Conservation (phyloP, 1,140 invertebrate species). For the Pogonognathellus flavescens region DNA sequence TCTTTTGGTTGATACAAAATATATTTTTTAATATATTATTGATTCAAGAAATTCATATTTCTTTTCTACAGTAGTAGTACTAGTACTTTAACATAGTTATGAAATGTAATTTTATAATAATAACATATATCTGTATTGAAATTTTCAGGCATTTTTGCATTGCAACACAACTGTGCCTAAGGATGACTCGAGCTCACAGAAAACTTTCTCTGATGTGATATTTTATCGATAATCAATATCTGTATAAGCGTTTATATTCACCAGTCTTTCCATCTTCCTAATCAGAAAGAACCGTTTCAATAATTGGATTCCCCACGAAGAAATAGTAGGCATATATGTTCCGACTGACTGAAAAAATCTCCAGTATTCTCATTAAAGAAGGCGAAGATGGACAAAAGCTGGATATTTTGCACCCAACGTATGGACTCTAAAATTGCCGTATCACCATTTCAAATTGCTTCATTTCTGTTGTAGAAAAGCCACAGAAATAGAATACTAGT, state of each 20-base stretch:
- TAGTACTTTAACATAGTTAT: too few relatives aligned
- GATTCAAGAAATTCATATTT: too few relatives aligned
- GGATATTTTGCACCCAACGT: conserved; percentile 3
- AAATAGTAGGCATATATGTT: conserved; percentile 19
- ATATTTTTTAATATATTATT: too few relatives aligned
- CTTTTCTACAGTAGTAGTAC: too few relatives aligned
- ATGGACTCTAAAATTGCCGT: background rate
- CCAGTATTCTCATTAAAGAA: background rate
- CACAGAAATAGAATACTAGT: too few relatives aligned
- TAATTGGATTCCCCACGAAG: conserved; percentile 20
- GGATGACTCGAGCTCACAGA: conserved; percentile 36
- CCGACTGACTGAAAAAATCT: background rate
- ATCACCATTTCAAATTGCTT: conserved; percentile 16
- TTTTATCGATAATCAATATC: conserved; percentile 47
- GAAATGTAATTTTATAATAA: too few relatives aligned
- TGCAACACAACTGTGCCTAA: conserved; percentile 19
- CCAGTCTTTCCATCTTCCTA: conserved; percentile 17
- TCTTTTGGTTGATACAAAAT: too few relatives aligned
- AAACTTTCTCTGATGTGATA: conserved; percentile 45
- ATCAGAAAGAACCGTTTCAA: background rate
- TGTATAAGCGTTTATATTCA: conserved; percentile 24
- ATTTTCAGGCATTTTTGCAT: conserved; percentile 39
- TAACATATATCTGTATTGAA: background rate
- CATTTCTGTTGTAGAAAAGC: background rate
- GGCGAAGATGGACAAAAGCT: conserved; percentile 10